Evolutionary conservation across 2,888 invertebrate species (phyloP).

Genomic region (Apantesis nais): DNA sequence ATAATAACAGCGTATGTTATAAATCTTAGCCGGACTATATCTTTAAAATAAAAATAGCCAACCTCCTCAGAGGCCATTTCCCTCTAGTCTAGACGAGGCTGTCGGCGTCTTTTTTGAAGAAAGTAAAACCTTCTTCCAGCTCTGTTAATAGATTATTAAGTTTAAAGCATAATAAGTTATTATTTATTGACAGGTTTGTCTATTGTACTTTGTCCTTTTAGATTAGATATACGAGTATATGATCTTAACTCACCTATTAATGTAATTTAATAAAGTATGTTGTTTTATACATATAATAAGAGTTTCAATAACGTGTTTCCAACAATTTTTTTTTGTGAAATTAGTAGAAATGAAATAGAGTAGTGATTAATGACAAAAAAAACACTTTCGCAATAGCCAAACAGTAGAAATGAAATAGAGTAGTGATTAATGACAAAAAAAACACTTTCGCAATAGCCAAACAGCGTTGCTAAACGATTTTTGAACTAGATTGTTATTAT

Average conservation of each 20-base stretch:
- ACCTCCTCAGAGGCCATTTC: conserved; percentile 17
- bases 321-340: too few species aligned
- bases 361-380: too few species aligned
- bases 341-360: neutral
- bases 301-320: too few species aligned
- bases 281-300: too few species aligned
- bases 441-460: neutral
- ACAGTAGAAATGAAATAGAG: neutral
- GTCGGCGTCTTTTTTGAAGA: conserved; percentile 1
- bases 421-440: too few species aligned
- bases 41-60: neutral
- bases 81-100: conserved; percentile 26
- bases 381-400: neutral
- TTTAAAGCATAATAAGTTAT: neutral
- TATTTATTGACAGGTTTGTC: neutral
- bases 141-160: neutral
- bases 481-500: neutral
- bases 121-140: neutral
- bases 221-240: neutral
- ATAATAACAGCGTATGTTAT: neutral
- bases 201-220: too few species aligned
- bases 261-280: too few species aligned
- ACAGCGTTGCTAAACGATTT: neutral
- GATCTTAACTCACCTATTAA: neutral
- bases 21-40: neutral